Base-by-base conservation (phyloP, 2,797 vertebrate species). In the Tadarida brasiliensis region DNA sequence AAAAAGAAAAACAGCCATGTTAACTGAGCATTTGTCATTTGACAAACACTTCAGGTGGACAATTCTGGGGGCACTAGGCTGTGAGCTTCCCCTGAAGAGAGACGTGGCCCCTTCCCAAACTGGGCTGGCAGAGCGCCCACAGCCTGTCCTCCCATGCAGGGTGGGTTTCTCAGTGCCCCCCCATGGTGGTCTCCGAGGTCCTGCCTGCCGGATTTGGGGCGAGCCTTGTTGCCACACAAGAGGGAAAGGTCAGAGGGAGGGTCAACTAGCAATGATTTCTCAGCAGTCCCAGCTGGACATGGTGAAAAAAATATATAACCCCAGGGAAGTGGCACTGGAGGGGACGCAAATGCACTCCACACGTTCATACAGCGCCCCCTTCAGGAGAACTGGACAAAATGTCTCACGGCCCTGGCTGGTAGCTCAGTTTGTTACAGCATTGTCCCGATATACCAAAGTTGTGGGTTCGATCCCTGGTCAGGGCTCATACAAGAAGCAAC, bases 311-410 rank as follows among this genome's bases (percentile, higher is more conserved):
- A 24, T 6, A 5, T 4, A 3, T 5, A 30, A 17, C 54, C 11
- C 20, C 4, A 56, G 33, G 33, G 81, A 70, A n/a, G 14, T 19
- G 28, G n/a, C 10, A 3, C 30, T 20, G 5, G 39, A 74, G 39
- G 59, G 56, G 39, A 11, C 67, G 19, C 11, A 39, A 33, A 17
- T 10, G 61, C 44, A 59, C 56, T 5, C 15, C 73, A 15, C 7
- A 1, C 11, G 1, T 54, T 78, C 33, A 14, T 2, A 57, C 0
- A 20, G 15, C 3, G 0, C 5, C 56, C 7, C 0, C 77, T 68
- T 10, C 47, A 16, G 68, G 76, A 84, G 30, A 71, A 81, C 20
- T 24, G 80, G 57, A 2, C 20, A 15, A 24, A 77, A 51, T n/a
- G 6, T 33, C 49, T 54, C 5, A 0, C 15, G 65, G 35, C 22